Evolutionary conservation across 2,113 vertebrate genomes (phyloP).

Genomic region (Carassius auratus): DNA sequence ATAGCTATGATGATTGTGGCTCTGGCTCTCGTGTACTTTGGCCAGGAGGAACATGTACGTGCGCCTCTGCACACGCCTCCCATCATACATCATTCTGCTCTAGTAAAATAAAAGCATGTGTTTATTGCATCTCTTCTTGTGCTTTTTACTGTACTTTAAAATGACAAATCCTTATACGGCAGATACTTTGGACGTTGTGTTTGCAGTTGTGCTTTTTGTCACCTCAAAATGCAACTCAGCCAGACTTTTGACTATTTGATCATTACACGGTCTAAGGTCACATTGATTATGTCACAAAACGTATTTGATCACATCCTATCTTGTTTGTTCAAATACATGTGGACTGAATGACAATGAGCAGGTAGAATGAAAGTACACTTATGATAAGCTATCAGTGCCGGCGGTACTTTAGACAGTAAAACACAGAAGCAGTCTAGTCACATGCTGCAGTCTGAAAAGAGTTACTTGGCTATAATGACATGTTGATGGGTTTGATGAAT

Average conservation of each 20-base stretch:
- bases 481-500: background rate
- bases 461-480: background rate
- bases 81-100: background rate
- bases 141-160: background rate
- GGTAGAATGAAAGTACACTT: slow-evolving; percentile 8
- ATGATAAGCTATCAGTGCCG: slow-evolving; percentile 24
- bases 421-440: background rate
- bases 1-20: background rate
- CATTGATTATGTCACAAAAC: background rate
- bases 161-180: background rate
- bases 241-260: slow-evolving; percentile 45
- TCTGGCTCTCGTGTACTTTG: background rate
- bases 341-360: slow-evolving; percentile 9
- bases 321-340: background rate
- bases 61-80: background rate
- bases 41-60: background rate
- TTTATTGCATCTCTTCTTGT: background rate
- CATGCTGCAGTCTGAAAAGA: background rate
- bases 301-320: slow-evolving; percentile 17
- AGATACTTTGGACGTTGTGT: background rate
- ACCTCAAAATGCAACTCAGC: background rate
- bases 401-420: background rate
- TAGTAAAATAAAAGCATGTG: background rate
- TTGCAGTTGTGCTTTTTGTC: background rate
- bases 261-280: slow-evolving; percentile 15